A percentile compares a stretch with the other conserved stretches of the same genome.
phyloP scores from a whole-genome alignment of 1,140 invertebrate genomes.

The Camponotus floridanus region DNA sequence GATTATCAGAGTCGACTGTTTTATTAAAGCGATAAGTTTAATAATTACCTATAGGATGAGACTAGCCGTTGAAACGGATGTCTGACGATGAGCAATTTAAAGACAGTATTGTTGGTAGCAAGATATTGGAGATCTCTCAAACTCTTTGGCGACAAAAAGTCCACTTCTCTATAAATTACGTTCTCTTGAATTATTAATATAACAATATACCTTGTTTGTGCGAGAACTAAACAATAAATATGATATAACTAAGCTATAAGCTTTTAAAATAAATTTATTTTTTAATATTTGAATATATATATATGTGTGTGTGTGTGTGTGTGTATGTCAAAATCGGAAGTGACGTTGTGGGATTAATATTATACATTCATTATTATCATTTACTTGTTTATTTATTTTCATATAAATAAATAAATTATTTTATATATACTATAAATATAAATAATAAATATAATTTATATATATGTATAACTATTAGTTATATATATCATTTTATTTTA shows the following conservation, averaged over 20 bases:
- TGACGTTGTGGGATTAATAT: not conserved
- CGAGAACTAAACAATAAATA: too few species aligned
- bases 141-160: constrained; percentile 75
- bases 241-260: too few species aligned
- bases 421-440: too few species aligned
- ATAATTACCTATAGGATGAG: constrained; percentile 84
- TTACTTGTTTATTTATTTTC: not conserved
- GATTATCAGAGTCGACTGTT: not conserved
- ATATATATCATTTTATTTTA: too few species aligned
- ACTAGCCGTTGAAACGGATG: constrained; percentile 87
- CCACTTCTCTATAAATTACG: constrained; percentile 79
- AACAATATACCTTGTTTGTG: not conserved
- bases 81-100: constrained; percentile 85
- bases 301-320: too few species aligned
- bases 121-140: constrained; percentile 70
- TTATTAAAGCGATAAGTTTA: not conserved
- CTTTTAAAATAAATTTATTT: not conserved
- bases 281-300: too few species aligned
- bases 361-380: not conserved
- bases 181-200: constrained; percentile 19
- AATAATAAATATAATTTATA: too few species aligned
- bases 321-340: too few species aligned
- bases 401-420: not conserved
- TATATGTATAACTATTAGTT: too few species aligned
- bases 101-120: constrained; percentile 72